Evolutionary conservation across 2,888 invertebrate genomes (phyloP).

Genomic region (Anorthoa munda): DNA sequence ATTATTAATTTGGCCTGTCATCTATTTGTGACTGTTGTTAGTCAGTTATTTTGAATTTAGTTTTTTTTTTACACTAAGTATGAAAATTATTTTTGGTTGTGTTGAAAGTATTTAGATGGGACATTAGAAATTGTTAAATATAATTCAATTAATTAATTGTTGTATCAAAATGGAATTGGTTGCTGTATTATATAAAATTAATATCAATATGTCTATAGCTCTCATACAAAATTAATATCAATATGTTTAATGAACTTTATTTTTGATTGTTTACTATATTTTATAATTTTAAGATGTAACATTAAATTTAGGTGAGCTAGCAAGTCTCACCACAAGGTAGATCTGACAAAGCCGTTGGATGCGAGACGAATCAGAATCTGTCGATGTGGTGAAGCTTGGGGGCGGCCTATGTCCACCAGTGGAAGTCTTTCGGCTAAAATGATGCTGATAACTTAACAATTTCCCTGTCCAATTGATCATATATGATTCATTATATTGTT

Average conservation of each 20-base stretch:
- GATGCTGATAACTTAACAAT: no score
- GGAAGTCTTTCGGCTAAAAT: no score
- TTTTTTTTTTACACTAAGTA: neutral
- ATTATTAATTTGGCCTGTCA: neutral
- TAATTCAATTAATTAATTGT: neutral
- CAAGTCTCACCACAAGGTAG: no score
- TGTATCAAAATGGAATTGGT: conserved; percentile 6
- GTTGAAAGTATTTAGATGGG: neutral
- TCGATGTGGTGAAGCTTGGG: no score
- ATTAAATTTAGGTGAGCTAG: conserved; percentile 2
- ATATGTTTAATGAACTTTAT: neutral
- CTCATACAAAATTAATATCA: neutral
- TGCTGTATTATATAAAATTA: neutral
- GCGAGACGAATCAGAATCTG: no score
- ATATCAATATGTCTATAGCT: neutral
- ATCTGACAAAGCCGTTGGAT: no score
- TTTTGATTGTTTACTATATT: neutral
- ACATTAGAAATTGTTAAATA: neutral
- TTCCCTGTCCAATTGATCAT: no score
- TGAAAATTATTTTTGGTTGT: neutral
- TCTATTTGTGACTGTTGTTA: conserved; percentile 1
- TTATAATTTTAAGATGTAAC: conserved; percentile 5
- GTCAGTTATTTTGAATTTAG: neutral
- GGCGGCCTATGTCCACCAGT: no score
- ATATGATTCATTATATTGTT: no score